Base-by-base conservation (phyloP, 2,113 vertebrate genomes). In the Dipodomys stephensi region DNA sequence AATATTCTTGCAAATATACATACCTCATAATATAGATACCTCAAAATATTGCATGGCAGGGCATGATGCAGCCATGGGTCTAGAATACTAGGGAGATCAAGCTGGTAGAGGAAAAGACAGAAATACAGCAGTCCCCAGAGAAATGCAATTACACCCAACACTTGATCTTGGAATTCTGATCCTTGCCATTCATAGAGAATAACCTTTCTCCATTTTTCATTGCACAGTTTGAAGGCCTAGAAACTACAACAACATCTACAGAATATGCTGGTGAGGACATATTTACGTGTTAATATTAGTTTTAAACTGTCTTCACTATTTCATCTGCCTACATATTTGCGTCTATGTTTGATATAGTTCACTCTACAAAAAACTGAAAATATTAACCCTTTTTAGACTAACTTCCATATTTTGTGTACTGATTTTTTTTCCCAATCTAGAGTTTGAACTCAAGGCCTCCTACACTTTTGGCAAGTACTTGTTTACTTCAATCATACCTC, bases 31-130 rank as follows among this genome's bases (percentile, higher is more conserved):
- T n/a, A n/a, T 57, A 62, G 28, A 32, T 0, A 16, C 20, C 27
- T 15, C 0, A 82, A 60, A 23, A 64, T 4, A 6, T 1, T 35
- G 1, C 2, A 0, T 2, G 25, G 11, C 71, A n/a, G 13, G 69
- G n/a, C 15, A 22, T 35, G 60, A n/a, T 4, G 13, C 0, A 12
- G 9, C 3, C 30, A 44, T 44, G 39, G 22, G 12, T 6, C 22
- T 44, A 46, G 8, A 22, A 65, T 15, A 30, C 39, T 10, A 19
- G 1, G 15, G 20, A 18, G 44, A 10, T 0, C 12, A 68, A 18
- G 18, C 25, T 53, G 19, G 19, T 5, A n/a, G 5, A 11, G 46
- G 25, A 28, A 57, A 35, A 25, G 28, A 10, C 2, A 39, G 39
- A 39, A 39, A 39, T 12, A 49, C 10, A 0, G 15, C 53, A 57